These are phyloP conservation scores for Hyposmocoma kahamanoa DNA, from an alignment of 1,140 invertebrate genomes.

Conservation along the genomic window DNA sequence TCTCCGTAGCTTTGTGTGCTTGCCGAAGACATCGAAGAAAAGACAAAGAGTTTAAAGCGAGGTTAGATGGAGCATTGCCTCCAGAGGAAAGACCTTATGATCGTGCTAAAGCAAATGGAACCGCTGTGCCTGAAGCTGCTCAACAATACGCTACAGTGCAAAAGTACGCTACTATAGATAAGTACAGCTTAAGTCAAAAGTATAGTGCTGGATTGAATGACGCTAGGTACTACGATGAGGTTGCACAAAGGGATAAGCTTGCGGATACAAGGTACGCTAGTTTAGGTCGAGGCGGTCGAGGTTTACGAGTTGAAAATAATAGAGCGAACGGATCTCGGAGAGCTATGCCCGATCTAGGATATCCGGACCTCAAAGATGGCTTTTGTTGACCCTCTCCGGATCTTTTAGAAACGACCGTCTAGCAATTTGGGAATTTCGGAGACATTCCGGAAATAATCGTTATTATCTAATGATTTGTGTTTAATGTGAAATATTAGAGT, in stretches of 20 bases:
- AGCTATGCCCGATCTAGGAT: constrained; percentile 74
- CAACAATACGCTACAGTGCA: constrained; percentile 65
- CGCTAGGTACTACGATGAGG: constrained; percentile 67
- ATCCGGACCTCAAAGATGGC: constrained; percentile 80
- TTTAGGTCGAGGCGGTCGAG: constrained; percentile 70
- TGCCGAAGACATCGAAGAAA: constrained; percentile 74
- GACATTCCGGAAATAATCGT: constrained; percentile 5
- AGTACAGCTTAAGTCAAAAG: constrained; percentile 72
- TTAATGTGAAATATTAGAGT: constrained; percentile 34
- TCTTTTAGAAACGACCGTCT: constrained; percentile 78
- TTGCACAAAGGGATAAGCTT: constrained; percentile 64
- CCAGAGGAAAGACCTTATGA: constrained; percentile 75
- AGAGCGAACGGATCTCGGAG: constrained; percentile 62
- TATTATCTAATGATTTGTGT: constrained; percentile 15
- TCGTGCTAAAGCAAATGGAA: constrained; percentile 73
- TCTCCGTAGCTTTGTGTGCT: constrained; percentile 72
- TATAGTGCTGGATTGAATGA: constrained; percentile 71
- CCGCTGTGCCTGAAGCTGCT: constrained; percentile 67
- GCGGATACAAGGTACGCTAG: constrained; percentile 64
- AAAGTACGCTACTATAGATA: constrained; percentile 72
- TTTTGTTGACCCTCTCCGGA: constrained; percentile 83
- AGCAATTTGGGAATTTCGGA: constrained; percentile 26
- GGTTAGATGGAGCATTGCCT: constrained; percentile 65
- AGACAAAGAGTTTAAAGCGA: constrained; percentile 76
- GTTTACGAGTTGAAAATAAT: constrained; percentile 49